A percentile compares a stretch with the other conserved stretches of the same genome.
phyloP scores from a whole-genome alignment of 1,140 invertebrate species.

The Ruditapes philippinarum region DNA sequence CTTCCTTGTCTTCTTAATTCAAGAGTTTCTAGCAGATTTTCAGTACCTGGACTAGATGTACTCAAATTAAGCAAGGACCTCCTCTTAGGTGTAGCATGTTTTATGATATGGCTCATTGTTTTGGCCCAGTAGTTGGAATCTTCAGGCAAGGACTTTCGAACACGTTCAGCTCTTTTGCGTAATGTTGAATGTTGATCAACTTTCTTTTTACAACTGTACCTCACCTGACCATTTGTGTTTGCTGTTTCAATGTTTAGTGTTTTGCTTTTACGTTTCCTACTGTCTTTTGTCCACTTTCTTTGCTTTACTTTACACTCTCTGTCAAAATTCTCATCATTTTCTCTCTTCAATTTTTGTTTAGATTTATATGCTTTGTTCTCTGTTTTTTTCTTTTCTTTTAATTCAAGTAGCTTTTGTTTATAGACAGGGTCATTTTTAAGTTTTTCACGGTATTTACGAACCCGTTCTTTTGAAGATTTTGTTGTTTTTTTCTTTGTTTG shows the following conservation, averaged over 20 bases:
- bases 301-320: conserved; percentile 46
- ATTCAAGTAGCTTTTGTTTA: neutral
- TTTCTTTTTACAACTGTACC: neutral
- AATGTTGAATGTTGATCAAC: neutral
- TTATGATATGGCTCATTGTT: conserved; percentile 5
- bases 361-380: conserved; percentile 24
- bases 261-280: neutral
- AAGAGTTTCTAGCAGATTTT: neutral
- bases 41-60: neutral
- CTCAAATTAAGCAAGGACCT: neutral
- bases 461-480: conserved; percentile 16
- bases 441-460: conserved; percentile 24
- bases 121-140: neutral
- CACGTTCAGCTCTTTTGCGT: conserved; percentile 1
- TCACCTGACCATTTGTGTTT: too few relatives aligned
- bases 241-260: neutral
- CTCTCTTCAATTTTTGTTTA: neutral
- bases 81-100: conserved; percentile 34
- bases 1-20: conserved; percentile 30
- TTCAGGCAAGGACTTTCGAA: neutral
- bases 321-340: neutral
- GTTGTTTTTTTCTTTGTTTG: neutral
- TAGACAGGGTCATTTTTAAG: conserved; percentile 37
- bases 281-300: conserved; percentile 17
- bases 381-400: conserved; percentile 26